These are phyloP conservation scores for Galerucella pusilla DNA, from an alignment of 2,888 invertebrate species.

Conservation along the genomic window DNA sequence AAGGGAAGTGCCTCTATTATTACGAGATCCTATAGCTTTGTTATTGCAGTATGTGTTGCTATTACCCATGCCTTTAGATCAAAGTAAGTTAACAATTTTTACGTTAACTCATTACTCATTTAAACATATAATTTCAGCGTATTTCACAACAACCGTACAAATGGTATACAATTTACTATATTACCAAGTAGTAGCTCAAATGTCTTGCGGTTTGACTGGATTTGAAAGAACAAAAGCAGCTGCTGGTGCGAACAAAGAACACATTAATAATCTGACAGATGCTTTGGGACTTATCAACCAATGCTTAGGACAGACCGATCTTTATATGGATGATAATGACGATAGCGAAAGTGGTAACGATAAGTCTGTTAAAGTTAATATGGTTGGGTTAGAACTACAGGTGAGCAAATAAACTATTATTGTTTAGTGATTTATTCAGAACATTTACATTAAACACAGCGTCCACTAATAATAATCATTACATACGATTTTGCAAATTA, in stretches of 20 bases:
- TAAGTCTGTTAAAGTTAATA: conserved; percentile 54
- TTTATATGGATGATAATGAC: conserved; percentile 71
- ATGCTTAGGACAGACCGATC: conserved; percentile 68
- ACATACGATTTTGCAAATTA: no score
- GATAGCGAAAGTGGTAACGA: conserved; percentile 53
- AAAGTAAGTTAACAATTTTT: conserved; percentile 72
- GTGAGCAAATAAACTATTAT: conserved; percentile 46
- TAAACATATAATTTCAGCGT: conserved; percentile 71
- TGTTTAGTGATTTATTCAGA: not conserved
- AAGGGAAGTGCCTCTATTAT: conserved; percentile 82
- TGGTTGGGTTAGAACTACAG: conserved; percentile 64
- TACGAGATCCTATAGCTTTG: conserved; percentile 87
- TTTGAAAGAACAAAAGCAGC: conserved; percentile 70
- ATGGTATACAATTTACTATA: conserved; percentile 89
- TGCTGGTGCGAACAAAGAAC: conserved; percentile 50
- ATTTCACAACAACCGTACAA: conserved; percentile 88
- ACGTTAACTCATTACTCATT: not conserved
- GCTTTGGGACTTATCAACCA: conserved; percentile 66
- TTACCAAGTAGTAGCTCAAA: conserved; percentile 87
- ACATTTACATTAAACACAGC: no score
- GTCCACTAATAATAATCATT: no score
- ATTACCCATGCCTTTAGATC: conserved; percentile 86
- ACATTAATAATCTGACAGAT: conserved; percentile 61
- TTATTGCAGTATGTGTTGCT: conserved; percentile 88
- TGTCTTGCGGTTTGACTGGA: conserved; percentile 76